Percentiles rank a stretch among this genome's conserved stretches.
Conservation (phyloP, 2,888 invertebrate species). For the Drosophila conformis region DNA sequence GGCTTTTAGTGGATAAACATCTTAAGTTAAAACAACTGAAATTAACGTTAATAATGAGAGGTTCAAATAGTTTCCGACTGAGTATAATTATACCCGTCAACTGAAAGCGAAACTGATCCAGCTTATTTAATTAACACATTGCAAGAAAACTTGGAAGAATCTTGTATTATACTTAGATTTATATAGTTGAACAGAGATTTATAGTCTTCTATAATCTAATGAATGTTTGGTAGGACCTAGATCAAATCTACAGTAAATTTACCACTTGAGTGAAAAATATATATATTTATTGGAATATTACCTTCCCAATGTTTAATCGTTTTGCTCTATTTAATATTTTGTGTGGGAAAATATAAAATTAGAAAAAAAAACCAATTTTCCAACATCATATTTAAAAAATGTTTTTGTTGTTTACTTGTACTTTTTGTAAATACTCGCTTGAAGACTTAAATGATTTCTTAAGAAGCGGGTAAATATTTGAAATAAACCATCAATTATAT, state of each 20-base stretch:
- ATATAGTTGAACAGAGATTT: background rate
- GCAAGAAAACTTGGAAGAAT: background rate
- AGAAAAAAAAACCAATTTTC: background rate
- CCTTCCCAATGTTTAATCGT: background rate
- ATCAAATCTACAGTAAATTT: background rate
- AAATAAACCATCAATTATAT: constrained; percentile 13
- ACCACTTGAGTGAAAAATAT: background rate
- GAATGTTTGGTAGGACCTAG: background rate
- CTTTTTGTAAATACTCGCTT: background rate
- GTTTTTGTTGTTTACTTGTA: background rate
- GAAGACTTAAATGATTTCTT: background rate
- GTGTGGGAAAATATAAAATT: background rate
- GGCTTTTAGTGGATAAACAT: constrained; percentile 51
- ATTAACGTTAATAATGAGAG: constrained; percentile 59
- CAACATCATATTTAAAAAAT: background rate
- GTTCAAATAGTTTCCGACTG: constrained; percentile 26
- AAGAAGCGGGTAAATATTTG: background rate
- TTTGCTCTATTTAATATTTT: background rate
- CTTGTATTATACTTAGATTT: background rate
- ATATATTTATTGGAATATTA: background rate
- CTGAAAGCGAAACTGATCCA: background rate
- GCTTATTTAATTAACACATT: background rate
- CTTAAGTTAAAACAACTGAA: constrained; percentile 50
- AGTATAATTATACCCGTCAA: background rate
- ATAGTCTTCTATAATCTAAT: background rate